These are phyloP conservation scores for Lophochroa leadbeateri DNA, from an alignment of 2,113 vertebrate species.

Conservation along the genomic window DNA sequence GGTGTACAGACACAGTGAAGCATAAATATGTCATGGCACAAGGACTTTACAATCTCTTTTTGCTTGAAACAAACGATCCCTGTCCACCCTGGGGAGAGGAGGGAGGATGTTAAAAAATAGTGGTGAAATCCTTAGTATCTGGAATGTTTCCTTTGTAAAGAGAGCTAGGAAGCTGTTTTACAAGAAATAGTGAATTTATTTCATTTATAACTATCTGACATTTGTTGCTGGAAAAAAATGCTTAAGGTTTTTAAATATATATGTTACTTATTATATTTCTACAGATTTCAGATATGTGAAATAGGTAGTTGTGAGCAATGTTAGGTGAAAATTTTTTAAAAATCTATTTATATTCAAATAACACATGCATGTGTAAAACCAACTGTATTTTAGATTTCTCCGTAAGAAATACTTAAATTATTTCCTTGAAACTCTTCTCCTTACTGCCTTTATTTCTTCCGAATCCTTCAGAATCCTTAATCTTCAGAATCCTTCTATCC, in stretches of 20 bases:
- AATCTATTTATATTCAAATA: background rate
- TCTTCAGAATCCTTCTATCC: background rate
- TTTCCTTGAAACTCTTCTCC: background rate
- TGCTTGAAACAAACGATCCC: background rate
- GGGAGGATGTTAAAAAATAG: background rate
- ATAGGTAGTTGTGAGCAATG: background rate
- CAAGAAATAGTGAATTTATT: background rate
- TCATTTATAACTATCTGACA: background rate
- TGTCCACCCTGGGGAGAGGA: background rate
- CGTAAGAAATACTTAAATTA: background rate
- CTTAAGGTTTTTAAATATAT: background rate
- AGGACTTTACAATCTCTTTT: background rate
- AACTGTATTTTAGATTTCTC: background rate
- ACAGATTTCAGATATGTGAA: background rate
- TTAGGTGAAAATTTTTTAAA: background rate
- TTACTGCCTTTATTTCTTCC: background rate
- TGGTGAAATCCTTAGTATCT: background rate
- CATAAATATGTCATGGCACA: background rate
- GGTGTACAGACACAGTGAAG: background rate
- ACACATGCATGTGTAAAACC: background rate
- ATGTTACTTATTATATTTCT: background rate
- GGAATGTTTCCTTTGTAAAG: background rate
- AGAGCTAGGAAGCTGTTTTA: background rate
- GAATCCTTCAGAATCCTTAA: background rate
- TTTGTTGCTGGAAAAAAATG: background rate